Conservation (phyloP, 2,797 vertebrate genomes). For the Ceyx erithaca region DNA sequence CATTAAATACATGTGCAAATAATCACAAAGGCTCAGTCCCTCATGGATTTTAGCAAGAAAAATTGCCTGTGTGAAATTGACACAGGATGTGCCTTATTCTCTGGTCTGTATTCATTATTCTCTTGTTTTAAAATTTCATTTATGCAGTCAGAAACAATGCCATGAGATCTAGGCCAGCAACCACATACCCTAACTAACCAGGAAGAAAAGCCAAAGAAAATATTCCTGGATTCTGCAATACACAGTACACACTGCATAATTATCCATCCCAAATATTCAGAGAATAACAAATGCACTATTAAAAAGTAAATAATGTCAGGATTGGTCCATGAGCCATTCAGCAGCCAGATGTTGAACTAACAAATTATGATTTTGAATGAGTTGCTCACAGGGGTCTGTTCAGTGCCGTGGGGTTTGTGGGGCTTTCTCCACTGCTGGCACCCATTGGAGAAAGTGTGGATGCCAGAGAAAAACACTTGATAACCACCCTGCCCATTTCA, state of each 20-base stretch:
- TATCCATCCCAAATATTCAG: background rate
- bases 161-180: slow-evolving; percentile 37
- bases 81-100: slow-evolving; percentile 60
- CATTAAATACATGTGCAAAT: slow-evolving; percentile 19
- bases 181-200: slow-evolving; percentile 11
- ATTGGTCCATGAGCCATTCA: background rate
- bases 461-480: background rate
- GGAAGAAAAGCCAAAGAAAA: slow-evolving; percentile 64
- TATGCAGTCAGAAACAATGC: slow-evolving; percentile 63
- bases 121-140: slow-evolving; percentile 44
- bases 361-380: background rate
- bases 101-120: slow-evolving; percentile 51
- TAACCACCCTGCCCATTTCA: background rate
- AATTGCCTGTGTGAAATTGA: slow-evolving; percentile 40
- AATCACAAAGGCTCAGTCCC: background rate
- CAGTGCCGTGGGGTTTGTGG: accelerated
- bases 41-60: slow-evolving; percentile 7
- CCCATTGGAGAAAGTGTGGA: accelerated
- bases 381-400: accelerated
- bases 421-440: background rate
- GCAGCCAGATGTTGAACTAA: background rate
- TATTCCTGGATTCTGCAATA: slow-evolving; percentile 38
- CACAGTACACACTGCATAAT: background rate
- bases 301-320: background rate
- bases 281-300: background rate